These are phyloP conservation scores for Perca flavescens DNA, from an alignment of 2,113 vertebrate genomes.

Conservation along the genomic window DNA sequence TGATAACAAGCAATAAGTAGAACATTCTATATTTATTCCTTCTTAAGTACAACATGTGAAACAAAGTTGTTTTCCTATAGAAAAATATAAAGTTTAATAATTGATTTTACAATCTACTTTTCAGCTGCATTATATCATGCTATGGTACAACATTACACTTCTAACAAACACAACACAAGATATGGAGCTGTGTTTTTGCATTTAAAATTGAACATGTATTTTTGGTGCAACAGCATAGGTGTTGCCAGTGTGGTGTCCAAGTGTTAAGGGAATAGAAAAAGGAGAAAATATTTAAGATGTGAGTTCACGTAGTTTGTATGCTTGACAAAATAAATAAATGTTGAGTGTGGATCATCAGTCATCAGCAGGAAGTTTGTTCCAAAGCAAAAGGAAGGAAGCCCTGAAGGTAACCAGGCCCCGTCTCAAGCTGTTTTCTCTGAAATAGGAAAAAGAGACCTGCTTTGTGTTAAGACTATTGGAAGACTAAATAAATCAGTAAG, in stretches of 20 bases:
- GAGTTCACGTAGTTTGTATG: background rate
- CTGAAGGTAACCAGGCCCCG: conserved; percentile 3
- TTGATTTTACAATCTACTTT: background rate
- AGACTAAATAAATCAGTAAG: background rate
- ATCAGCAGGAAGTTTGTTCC: conserved; percentile 38
- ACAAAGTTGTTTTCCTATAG: background rate
- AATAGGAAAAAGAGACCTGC: background rate
- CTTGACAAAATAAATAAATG: background rate
- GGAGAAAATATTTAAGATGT: background rate
- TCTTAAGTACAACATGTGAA: background rate
- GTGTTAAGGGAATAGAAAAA: background rate
- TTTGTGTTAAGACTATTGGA: background rate
- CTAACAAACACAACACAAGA: background rate
- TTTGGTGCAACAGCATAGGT: background rate
- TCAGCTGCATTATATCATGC: background rate
- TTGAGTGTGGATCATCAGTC: conserved; percentile 29
- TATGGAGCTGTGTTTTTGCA: background rate
- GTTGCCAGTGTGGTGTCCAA: background rate
- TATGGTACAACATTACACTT: background rate
- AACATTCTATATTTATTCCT: too few relatives aligned
- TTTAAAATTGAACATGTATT: background rate
- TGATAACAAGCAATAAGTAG: background rate
- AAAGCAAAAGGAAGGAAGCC: conserved; percentile 49
- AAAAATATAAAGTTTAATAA: background rate
- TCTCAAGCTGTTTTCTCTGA: conserved; percentile 10